Conservation (phyloP, 2,797 vertebrate species). For the Scyliorhinus canicula region DNA sequence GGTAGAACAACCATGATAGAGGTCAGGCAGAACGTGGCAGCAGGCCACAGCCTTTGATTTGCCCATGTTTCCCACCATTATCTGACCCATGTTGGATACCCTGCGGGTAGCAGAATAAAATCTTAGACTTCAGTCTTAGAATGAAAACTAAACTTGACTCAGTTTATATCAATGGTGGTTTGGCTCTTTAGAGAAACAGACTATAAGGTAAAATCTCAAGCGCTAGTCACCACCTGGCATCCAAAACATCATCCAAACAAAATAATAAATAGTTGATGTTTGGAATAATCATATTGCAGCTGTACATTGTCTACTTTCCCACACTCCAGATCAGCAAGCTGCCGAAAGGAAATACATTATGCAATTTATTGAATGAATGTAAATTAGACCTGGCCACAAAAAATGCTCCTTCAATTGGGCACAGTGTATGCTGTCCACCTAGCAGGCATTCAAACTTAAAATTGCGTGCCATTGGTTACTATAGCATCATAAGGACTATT, state of each 20-base stretch:
- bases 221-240: no score
- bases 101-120: not conserved
- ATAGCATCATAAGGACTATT: no score
- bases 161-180: not conserved
- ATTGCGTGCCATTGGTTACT: not conserved
- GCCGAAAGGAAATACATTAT: not conserved
- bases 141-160: not conserved
- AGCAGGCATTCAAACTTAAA: not conserved
- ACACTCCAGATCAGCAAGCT: not conserved
- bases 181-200: no score
- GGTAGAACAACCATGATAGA: not conserved
- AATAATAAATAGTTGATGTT: not conserved
- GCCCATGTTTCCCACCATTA: not conserved
- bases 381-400: not conserved
- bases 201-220: not conserved
- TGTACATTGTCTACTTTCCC: not conserved
- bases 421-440: not conserved
- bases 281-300: not conserved
- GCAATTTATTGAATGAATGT: not conserved
- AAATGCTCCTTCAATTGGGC: not conserved
- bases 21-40: not conserved
- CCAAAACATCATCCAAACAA: not conserved
- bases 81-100: not conserved
- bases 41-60: not conserved
- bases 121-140: not conserved